Conservation (phyloP, 1,140 invertebrate species). For the Drosophila kepulauana region DNA sequence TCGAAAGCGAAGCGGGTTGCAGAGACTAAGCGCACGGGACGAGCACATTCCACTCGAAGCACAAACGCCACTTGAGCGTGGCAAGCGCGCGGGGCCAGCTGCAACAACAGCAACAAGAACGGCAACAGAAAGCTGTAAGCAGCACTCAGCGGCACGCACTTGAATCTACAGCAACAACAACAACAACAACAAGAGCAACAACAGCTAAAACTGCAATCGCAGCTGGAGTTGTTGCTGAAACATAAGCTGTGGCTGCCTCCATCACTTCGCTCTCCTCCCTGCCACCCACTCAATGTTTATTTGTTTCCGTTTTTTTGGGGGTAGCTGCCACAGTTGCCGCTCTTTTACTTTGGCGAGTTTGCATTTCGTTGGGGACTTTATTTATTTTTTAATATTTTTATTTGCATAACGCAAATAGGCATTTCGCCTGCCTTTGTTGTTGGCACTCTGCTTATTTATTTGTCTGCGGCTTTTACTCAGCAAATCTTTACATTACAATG, state of each 20-base stretch:
- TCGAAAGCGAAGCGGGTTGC: conserved; percentile 34
- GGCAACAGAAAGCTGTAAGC: conserved; percentile 63
- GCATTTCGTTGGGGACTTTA: conserved; percentile 61
- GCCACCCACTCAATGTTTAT: conserved; percentile 18
- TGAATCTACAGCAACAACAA: conserved; percentile 41
- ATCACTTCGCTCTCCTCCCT: not conserved
- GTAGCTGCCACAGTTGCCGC: conserved; percentile 31
- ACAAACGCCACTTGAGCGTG: conserved; percentile 68
- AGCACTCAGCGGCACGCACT: conserved; percentile 80
- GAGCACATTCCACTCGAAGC: conserved; percentile 53
- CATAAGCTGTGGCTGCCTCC: conserved; percentile 6
- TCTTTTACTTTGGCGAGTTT: conserved; percentile 34
- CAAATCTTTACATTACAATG: conserved; percentile 72
- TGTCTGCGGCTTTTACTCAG: conserved; percentile 50
- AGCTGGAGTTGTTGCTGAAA: conserved; percentile 31
- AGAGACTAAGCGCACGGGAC: conserved; percentile 18
- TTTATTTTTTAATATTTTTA: conserved; percentile 81
- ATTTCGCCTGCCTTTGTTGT: conserved; percentile 31
- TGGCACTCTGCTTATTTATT: conserved; percentile 61
- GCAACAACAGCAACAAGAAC: conserved; percentile 46
- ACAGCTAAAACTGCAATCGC: conserved; percentile 79
- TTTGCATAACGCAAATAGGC: conserved; percentile 67
- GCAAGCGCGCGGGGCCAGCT: conserved; percentile 53
- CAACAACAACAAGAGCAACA: conserved; percentile 17
- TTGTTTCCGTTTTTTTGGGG: conserved; percentile 4